These are phyloP conservation scores for Seriola quinqueradiata DNA, from an alignment of 2,113 vertebrate species.

Conservation along the genomic window DNA sequence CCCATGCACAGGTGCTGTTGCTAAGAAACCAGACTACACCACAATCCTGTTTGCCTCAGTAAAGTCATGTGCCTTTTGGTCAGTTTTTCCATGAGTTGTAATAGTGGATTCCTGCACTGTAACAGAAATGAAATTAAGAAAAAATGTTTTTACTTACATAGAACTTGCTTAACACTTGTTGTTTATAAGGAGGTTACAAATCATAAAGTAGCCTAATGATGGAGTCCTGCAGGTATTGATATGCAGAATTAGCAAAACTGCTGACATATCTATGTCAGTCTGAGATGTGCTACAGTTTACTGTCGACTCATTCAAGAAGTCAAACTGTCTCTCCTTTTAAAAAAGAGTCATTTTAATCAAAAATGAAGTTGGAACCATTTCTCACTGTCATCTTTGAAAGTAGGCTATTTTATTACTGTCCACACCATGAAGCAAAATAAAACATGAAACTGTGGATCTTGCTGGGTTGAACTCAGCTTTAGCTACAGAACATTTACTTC, in stretches of 20 bases:
- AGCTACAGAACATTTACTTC: constrained; percentile 21
- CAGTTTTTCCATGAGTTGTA: constrained; percentile 16
- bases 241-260: not conserved
- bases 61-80: constrained; percentile 22
- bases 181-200: not conserved
- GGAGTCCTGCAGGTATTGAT: not conserved
- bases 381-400: not conserved
- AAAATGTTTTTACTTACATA: not conserved
- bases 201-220: not conserved
- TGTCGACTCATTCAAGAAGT: constrained; percentile 16
- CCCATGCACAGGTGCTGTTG: constrained; percentile 33
- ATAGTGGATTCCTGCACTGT: not conserved
- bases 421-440: constrained; percentile 30
- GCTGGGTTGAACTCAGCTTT: constrained; percentile 19
- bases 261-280: not conserved
- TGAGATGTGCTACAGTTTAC: not conserved
- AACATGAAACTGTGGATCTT: constrained; percentile 6
- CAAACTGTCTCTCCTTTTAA: not conserved
- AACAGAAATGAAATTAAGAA: not conserved
- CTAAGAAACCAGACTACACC: constrained; percentile 21
- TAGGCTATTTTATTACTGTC: not conserved
- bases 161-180: not conserved
- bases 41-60: constrained; percentile 10
- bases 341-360: not conserved
- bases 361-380: constrained; percentile 5